Evolutionary conservation across 2,797 vertebrate species (phyloP), one percentile per base, ranked within the genome.

Genomic region (Coccyzus lansbergi): DNA sequence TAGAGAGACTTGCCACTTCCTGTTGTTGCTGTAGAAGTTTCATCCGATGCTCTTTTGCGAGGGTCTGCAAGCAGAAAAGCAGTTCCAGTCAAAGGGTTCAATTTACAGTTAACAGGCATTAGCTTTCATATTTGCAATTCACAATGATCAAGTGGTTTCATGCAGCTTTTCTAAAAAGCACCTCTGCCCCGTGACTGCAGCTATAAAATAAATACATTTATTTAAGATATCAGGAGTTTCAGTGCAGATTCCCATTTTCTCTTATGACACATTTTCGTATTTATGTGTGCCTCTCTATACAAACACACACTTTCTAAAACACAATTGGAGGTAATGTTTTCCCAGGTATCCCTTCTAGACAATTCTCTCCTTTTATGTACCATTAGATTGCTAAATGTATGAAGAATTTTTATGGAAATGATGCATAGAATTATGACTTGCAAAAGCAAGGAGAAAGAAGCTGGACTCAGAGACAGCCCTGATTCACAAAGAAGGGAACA

Each of bases 11-110:
- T 76, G 97, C 97, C 74, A 98, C 98, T 96, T 98, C 98, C 68
- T 98, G 97, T 10, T 98, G 97, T 5, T 98, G 98, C 34, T 98
- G 98, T 72, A 98, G 94, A 84, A 98, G 98, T 80, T 98, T 98
- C 96, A 97, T 97, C 38, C 98, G 95, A 74, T 98, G 98, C 55
- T 98, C 98, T 93, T 98, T 98, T 56, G 98, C 98, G 91, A 98
- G 96, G 88, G 96, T 97, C 98, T 98, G 87, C 49, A 94, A 94
- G 51, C 0, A 85, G 83, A 88, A 91, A 94, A 81, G 59, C n/a
- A 86, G 40, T 88, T 95, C 28, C 86, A 87, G 60, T 64, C 58
- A 93, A 90, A 79, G 62, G 8, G 46, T 69, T 86, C 33, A 53
- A 29, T 40, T 72, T 60, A n/a, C 52, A 51, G n/a, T 36, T 82